Evolutionary conservation across 2,888 invertebrate species (phyloP), one percentile per base, ranked within the genome.

Genomic region (Penaeus monodon): DNA sequence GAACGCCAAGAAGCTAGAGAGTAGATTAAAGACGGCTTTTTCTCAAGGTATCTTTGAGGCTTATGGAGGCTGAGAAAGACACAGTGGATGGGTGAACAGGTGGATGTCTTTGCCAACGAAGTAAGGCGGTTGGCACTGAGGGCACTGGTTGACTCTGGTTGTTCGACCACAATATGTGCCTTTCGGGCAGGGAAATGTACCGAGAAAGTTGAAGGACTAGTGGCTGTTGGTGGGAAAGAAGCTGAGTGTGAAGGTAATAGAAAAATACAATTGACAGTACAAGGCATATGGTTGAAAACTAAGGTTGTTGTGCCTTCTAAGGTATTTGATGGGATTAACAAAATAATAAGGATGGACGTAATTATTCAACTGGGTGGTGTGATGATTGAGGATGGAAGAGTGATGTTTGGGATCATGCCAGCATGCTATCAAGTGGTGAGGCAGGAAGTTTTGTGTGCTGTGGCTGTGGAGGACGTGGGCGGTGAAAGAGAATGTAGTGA

Each of bases 291-390:
- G 6, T 6, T 38, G 38, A 6, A 38, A 38, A 38, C 38, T 38
- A 22, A 68, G 10, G 81, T 65, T 33, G 57, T 80, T 17, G 79
- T 80, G n/a, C n/a, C 38, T 29, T 80, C 68, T n/a, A 81, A 33
- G 1, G 24, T 81, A 4, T 14, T 85, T 44, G 38, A 74, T 12
- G 73, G 49, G 24, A 65, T 85, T 1, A 70, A 79, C 27, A 17
- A 66, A 22, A 70, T 85, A 29, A 22, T 85, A 7, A 66, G 77
- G 29, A 85, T 79, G 78, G 79, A 85, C 4, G 80, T 68, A 24
- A 85, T 80, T n/a, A 33, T 73, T n/a, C 63, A 24, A 27, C 63
- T 85, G 17, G 79, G 85, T 17, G 80, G 85, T 33, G 85, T 85
- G 38, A 38, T 38, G 38, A 38, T 38, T 38, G 6, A 6, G 38